Evolutionary conservation across 1,140 invertebrate species (phyloP).

Genomic region (Notospermus geniculatus): DNA sequence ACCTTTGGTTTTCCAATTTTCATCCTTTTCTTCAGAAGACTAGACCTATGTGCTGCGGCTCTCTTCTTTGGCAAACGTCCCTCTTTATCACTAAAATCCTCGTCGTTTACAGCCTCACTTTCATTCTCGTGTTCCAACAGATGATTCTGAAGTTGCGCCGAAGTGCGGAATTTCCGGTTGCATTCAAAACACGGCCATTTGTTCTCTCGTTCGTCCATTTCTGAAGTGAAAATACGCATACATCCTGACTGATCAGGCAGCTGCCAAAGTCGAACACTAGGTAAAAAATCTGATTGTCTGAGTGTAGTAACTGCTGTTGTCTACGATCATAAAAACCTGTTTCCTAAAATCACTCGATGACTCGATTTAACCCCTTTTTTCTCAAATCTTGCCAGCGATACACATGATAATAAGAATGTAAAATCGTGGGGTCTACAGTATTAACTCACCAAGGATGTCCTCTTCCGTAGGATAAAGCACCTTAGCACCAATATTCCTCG

Average conservation of each 20-base stretch:
- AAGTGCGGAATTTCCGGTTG: conserved; percentile 59
- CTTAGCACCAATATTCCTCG: conserved; percentile 57
- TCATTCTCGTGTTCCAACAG: conserved; percentile 59
- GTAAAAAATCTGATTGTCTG: too few relatives aligned
- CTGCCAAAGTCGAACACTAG: too few relatives aligned
- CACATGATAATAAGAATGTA: not conserved
- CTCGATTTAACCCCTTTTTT: too few relatives aligned
- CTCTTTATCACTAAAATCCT: conserved; percentile 14
- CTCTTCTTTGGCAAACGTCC: conserved; percentile 9
- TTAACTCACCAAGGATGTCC: conserved; percentile 41
- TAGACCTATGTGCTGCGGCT: not conserved
- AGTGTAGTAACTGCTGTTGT: too few relatives aligned
- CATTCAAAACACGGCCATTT: conserved; percentile 64
- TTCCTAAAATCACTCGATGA: too few relatives aligned
- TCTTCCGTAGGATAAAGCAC: conserved; percentile 51
- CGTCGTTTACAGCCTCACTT: conserved; percentile 25
- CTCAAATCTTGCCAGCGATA: too few relatives aligned
- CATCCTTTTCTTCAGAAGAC: conserved; percentile 2
- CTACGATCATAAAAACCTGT: too few relatives aligned
- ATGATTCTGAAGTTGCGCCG: conserved; percentile 63
- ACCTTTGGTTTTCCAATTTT: too few relatives aligned
- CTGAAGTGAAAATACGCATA: conserved; percentile 27
- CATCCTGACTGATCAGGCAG: too few relatives aligned
- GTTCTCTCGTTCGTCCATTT: conserved; percentile 45
- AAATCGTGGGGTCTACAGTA: too few relatives aligned